phyloP scores from a whole-genome alignment of 2,113 vertebrate genomes.

The Numida meleagris region DNA sequence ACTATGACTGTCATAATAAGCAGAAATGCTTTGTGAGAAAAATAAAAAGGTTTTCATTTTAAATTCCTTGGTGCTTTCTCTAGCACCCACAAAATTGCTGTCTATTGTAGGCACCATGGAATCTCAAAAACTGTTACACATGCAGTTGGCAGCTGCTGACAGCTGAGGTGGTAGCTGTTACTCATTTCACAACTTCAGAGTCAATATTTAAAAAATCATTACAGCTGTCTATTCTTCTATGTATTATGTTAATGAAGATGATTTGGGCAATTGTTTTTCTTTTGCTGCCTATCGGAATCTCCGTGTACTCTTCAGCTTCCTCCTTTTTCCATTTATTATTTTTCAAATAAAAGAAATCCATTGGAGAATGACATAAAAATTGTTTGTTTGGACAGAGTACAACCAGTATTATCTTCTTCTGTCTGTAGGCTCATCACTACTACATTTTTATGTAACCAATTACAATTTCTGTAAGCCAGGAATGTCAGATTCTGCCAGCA shows the following conservation, averaged over 20 bases:
- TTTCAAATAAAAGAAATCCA: neutral
- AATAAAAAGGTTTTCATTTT: constrained; percentile 42
- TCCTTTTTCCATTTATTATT: neutral
- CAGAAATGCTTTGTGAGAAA: constrained; percentile 33
- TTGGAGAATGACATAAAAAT: neutral
- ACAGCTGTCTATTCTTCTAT: neutral
- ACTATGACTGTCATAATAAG: constrained; percentile 71
- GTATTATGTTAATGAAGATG: neutral
- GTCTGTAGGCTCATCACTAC: constrained; percentile 15
- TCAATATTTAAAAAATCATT: constrained; percentile 46
- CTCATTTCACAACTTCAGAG: constrained; percentile 6
- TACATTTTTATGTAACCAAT: neutral
- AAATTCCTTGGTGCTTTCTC: constrained; percentile 34
- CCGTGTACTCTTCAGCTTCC: neutral
- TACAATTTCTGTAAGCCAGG: constrained; percentile 20
- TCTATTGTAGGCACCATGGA: neutral
- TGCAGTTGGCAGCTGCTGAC: neutral
- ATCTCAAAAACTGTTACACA: constrained; percentile 32
- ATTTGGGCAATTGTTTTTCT: neutral
- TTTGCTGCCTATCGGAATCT: neutral
- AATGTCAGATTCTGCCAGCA: neutral
- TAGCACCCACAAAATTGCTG: constrained; percentile 47
- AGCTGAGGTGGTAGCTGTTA: neutral
- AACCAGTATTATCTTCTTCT: neutral
- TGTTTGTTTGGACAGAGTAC: neutral